A percentile compares a stretch with the other conserved stretches of the same genome.
These are phyloP conservation scores for Fragum sueziense DNA, from an alignment of 2,888 invertebrate genomes.

Conservation along the genomic window DNA sequence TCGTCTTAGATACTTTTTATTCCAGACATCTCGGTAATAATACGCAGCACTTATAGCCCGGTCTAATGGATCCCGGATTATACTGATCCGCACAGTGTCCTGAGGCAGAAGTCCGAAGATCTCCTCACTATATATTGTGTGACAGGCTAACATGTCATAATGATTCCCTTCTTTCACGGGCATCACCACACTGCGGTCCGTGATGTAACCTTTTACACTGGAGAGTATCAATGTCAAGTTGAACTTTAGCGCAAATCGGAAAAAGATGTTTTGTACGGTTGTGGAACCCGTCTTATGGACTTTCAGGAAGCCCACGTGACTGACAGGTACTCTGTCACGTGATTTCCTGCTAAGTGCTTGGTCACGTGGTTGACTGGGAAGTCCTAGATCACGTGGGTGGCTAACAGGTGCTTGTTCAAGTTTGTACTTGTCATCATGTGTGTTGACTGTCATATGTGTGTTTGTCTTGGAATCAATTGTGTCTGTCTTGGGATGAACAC, in stretches of 20 bases:
- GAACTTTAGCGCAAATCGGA: conserved; percentile 3
- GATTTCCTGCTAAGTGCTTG: too few species aligned
- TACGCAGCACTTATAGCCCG: conserved; percentile 54
- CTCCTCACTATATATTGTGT: conserved; percentile 44
- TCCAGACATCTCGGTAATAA: conserved; percentile 42
- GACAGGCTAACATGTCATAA: conserved; percentile 59
- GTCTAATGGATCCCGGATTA: conserved; percentile 59
- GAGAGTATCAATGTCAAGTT: conserved; percentile 13
- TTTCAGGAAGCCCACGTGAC: conserved; percentile 19
- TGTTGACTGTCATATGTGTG: too few species aligned
- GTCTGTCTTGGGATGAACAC: too few species aligned
- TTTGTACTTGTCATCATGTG: too few species aligned
- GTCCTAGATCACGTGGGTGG: too few species aligned
- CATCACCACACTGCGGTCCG: neutral
- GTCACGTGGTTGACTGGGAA: too few species aligned
- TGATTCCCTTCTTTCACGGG: neutral
- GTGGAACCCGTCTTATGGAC: conserved; percentile 23
- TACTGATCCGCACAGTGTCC: conserved; percentile 57
- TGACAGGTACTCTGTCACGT: neutral
- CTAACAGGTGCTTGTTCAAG: too few species aligned
- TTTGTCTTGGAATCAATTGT: too few species aligned
- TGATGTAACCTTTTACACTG: neutral
- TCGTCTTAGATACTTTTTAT: neutral
- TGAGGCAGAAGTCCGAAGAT: conserved; percentile 53
- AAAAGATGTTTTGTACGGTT: conserved; percentile 15